Base-by-base conservation (phyloP, 2,888 invertebrate species). In the Rhorus exstirpatorius region DNA sequence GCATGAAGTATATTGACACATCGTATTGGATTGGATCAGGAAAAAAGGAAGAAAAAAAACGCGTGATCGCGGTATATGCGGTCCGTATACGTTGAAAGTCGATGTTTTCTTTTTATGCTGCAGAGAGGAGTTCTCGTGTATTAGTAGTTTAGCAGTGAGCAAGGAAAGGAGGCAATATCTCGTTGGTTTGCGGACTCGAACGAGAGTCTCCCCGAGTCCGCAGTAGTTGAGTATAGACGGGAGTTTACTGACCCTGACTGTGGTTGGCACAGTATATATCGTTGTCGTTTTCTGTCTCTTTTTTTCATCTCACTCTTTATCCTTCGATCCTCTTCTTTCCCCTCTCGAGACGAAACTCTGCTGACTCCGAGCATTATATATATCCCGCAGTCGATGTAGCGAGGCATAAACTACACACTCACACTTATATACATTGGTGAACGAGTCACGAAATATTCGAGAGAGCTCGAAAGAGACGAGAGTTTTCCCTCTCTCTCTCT, bases 171-270 rank as follows among this genome's bases (percentile, higher is more conserved):
- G 68, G 79, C 70, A 63, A 81, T 46, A 72, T 14, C 58, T 60
- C 71, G 74, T 61, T 35, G 58, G 60, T 65, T 68, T 60, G 49
- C 55, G 35, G 58, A 71, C 60, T 55, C 61, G 78, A 72, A 67
- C 46, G 65, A 35, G 65, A 46, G 70, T 26, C 24, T 38, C 53
- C 14, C 72, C 72, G 80, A 85, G 81, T 81, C 77, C 79, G n/a
- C n/a, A n/a, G n/a, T n/a, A 79, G 79, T 81, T 68, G 67, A 75
- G 79, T 79, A n/a, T n/a, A 79, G 65, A 74, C 79, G 77, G 83
- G 86, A 85, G 86, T 85, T 86, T 84, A 86, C 79, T 85, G 86
- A 86, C 86, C 85, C 85, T 84, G 82, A 53, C 68, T 65, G 75
- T 46, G 83, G 84, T 84, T 85, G 70, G 75, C 79, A 75, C 76